These are phyloP conservation scores for Cecropterus lyciades DNA, from an alignment of 1,140 invertebrate species.

Conservation along the genomic window DNA sequence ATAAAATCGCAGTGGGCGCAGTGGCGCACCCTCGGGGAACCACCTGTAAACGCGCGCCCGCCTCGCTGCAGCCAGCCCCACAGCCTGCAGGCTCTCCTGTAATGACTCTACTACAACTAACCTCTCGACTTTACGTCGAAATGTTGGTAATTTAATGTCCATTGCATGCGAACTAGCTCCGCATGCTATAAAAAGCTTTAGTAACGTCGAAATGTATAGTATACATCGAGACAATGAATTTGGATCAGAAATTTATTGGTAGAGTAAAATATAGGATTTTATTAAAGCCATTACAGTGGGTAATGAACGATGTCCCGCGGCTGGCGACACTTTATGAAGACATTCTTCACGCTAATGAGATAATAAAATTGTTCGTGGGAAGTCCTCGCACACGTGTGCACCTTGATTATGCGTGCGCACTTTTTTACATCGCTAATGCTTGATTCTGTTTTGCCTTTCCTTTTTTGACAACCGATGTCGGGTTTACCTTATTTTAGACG, in stretches of 20 bases:
- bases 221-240: neutral
- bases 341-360: constrained; percentile 78
- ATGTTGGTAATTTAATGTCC: constrained; percentile 13
- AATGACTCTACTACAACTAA: constrained; percentile 42
- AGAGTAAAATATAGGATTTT: constrained; percentile 60
- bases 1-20: constrained; percentile 51
- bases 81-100: constrained; percentile 55
- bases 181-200: constrained; percentile 10
- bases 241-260: constrained; percentile 27
- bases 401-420: constrained; percentile 46
- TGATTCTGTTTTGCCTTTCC: constrained; percentile 6
- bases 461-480: constrained; percentile 17
- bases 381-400: constrained; percentile 52
- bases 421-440: constrained; percentile 39
- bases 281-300: constrained; percentile 71
- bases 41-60: constrained; percentile 49
- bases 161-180: constrained; percentile 29
- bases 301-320: constrained; percentile 78
- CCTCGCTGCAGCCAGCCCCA: constrained; percentile 38
- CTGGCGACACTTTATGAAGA: constrained; percentile 78
- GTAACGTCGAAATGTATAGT: constrained; percentile 39
- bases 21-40: constrained; percentile 59
- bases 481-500: constrained; percentile 12
- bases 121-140: neutral
- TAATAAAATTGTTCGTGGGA: constrained; percentile 77